phyloP scores from a whole-genome alignment of 2,113 vertebrate species.

The Corythaeola cristata region DNA sequence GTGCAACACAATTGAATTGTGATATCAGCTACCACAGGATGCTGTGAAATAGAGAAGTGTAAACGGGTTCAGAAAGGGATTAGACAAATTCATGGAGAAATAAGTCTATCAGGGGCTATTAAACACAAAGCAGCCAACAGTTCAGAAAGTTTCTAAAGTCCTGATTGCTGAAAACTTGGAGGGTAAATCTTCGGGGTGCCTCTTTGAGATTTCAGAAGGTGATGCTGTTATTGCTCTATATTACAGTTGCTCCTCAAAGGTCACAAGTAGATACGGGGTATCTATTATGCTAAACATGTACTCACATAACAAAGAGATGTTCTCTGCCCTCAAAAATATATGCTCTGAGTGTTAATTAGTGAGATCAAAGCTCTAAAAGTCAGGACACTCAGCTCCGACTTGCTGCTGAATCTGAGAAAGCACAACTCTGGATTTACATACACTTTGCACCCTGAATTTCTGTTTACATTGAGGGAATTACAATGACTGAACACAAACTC shows the following conservation, averaged over 20 bases:
- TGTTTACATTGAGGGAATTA: background rate
- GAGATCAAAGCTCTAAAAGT: background rate
- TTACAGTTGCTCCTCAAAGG: background rate
- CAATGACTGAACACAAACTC: background rate
- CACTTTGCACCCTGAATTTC: background rate
- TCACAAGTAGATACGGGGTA: background rate
- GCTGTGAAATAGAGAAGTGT: background rate
- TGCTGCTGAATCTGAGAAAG: background rate
- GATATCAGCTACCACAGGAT: background rate
- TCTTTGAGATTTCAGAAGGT: background rate
- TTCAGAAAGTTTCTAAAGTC: background rate
- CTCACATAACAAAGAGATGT: background rate
- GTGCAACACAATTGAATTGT: background rate
- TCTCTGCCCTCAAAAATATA: background rate
- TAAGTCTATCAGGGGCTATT: background rate
- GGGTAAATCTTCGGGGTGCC: background rate
- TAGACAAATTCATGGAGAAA: background rate
- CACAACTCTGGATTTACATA: background rate
- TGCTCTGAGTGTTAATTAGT: background rate
- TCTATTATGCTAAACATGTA: background rate
- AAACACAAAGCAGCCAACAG: background rate
- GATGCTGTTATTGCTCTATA: background rate
- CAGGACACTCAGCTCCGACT: background rate
- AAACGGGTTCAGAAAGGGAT: background rate
- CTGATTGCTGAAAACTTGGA: background rate